Evolutionary conservation across 2,797 vertebrate genomes (phyloP).

Genomic region (Pseudochromis fuscus): DNA sequence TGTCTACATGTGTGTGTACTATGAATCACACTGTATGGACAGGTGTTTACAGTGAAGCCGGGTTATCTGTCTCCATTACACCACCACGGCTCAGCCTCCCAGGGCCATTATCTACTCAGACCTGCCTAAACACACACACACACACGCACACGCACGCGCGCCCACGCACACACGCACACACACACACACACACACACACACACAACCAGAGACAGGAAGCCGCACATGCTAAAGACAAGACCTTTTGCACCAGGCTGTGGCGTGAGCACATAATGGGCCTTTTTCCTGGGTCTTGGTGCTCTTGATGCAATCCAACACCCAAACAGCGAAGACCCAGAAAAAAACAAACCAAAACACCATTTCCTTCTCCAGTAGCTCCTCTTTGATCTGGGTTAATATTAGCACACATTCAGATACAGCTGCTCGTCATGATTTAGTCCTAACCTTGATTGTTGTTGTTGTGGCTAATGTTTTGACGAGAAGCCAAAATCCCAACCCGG

Average conservation of each 20-base stretch:
- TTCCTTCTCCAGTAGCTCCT: slow-evolving; percentile 9
- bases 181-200: slow-evolving; percentile 82
- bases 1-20: slow-evolving; percentile 82
- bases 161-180: slow-evolving; percentile 82
- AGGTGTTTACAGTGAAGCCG: slow-evolving; percentile 87
- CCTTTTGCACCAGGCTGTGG: slow-evolving; percentile 57
- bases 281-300: slow-evolving; percentile 44
- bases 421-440: slow-evolving; percentile 39
- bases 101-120: slow-evolving; percentile 86
- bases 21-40: slow-evolving; percentile 88
- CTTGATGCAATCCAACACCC: slow-evolving; percentile 55
- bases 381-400: slow-evolving; percentile 59
- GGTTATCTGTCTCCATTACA: slow-evolving; percentile 88
- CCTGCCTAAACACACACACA: slow-evolving; percentile 82
- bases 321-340: slow-evolving; percentile 53
- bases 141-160: slow-evolving; percentile 81
- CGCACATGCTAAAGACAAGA: slow-evolving; percentile 58
- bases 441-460: slow-evolving; percentile 40
- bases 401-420: slow-evolving; percentile 25
- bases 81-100: slow-evolving; percentile 75
- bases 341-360: slow-evolving; percentile 7
- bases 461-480: slow-evolving; percentile 41
- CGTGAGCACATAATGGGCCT: slow-evolving; percentile 63
- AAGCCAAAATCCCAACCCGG: slow-evolving; percentile 45
- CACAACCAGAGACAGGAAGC: slow-evolving; percentile 75